These are phyloP conservation scores for Himalopsyche kuldschensis DNA, from an alignment of 2,888 invertebrate genomes.

Conservation along the genomic window DNA sequence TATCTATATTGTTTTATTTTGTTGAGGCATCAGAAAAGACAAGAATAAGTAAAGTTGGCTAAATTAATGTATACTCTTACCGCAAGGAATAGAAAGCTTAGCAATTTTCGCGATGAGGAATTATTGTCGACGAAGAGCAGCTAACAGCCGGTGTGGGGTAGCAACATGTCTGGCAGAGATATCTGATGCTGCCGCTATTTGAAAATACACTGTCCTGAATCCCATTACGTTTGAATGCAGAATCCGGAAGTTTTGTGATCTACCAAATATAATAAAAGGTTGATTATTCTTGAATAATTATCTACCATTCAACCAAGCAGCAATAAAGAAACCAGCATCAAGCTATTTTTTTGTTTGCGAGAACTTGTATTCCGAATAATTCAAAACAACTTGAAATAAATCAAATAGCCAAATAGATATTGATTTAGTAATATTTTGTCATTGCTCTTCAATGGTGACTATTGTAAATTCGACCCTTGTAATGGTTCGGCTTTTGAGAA, in stretches of 20 bases:
- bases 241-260: slow-evolving; percentile 58
- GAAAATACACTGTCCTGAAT: slow-evolving; percentile 58
- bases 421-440: too few species aligned
- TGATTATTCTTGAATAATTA: not conserved
- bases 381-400: too few species aligned
- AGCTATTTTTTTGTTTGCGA: not conserved
- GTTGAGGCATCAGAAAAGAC: not conserved
- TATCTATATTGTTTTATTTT: too few species aligned
- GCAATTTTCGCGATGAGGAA: not conserved
- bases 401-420: too few species aligned
- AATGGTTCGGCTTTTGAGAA: too few species aligned
- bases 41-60: not conserved
- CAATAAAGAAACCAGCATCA: not conserved
- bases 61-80: not conserved
- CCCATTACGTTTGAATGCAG: slow-evolving; percentile 59
- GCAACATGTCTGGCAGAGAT: slow-evolving; percentile 58
- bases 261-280: slow-evolving; percentile 41
- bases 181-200: slow-evolving; percentile 58
- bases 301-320: not conserved
- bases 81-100: not conserved
- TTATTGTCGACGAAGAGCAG: slow-evolving; percentile 44
- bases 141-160: slow-evolving; percentile 51
- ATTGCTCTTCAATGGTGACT: too few species aligned
- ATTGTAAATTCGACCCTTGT: too few species aligned
- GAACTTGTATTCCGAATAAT: too few species aligned